phyloP scores from a whole-genome alignment of 2,797 vertebrate genomes.

The Galaxias olidus region DNA sequence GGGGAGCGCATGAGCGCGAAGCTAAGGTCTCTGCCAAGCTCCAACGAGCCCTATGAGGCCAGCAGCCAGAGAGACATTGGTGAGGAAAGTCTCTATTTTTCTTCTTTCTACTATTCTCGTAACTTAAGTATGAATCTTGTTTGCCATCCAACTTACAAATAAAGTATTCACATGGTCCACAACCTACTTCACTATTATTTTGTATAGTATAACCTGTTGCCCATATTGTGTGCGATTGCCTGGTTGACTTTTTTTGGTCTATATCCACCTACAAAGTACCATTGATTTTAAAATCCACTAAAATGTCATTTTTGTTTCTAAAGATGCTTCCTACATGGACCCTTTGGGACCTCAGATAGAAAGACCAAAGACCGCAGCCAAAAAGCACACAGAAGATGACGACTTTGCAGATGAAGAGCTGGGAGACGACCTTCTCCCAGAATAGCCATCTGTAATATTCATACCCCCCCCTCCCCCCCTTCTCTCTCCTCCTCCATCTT shows the following conservation, averaged over 20 bases:
- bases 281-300: too few relatives aligned
- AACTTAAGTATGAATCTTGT: too few relatives aligned
- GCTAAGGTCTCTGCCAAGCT: conserved; percentile 84
- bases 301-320: conserved; percentile 6
- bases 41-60: conserved; percentile 88
- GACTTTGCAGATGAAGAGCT: conserved; percentile 94
- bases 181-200: too few relatives aligned
- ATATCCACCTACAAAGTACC: too few relatives aligned
- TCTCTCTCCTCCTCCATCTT: background rate
- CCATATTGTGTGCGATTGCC: too few relatives aligned
- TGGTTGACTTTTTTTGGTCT: too few relatives aligned
- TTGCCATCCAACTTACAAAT: too few relatives aligned
- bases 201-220: too few relatives aligned
- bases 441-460: conserved; percentile 61
- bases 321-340: conserved; percentile 92
- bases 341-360: conserved; percentile 92
- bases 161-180: too few relatives aligned
- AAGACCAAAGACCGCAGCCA: conserved; percentile 92
- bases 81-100: conserved; percentile 59
- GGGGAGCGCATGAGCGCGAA: conserved; percentile 85
- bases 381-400: conserved; percentile 85
- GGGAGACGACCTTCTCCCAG: conserved; percentile 93
- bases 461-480: background rate
- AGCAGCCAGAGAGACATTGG: conserved; percentile 87
- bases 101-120: background rate